Evolutionary conservation across 92 coral and sea anemone genomes (phyloP).

Genomic region (Paramuricea clavata): DNA sequence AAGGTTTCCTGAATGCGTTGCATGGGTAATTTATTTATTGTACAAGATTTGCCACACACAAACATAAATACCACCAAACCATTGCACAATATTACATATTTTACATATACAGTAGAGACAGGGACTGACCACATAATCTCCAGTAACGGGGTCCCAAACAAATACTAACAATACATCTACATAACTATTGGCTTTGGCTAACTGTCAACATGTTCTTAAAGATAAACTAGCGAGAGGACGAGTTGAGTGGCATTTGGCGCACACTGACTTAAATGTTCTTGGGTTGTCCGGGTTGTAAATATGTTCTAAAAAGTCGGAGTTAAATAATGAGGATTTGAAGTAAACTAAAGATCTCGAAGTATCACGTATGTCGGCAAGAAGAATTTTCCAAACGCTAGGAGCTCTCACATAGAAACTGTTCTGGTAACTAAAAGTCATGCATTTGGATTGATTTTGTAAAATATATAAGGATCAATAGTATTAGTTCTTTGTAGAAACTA

Average conservation of each 20-base stretch:
- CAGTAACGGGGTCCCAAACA: neutral
- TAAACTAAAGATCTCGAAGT: neutral
- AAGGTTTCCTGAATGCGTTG: too few relatives aligned
- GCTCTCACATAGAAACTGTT: slow-evolving; percentile 65
- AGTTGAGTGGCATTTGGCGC: neutral
- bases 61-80: neutral
- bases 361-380: slow-evolving; percentile 53
- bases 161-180: neutral
- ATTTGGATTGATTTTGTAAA: slow-evolving; percentile 40
- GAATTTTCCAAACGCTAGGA: slow-evolving; percentile 50
- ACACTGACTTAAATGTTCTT: neutral
- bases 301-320: neutral
- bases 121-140: neutral
- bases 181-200: neutral
- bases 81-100: neutral
- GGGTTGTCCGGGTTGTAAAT: neutral
- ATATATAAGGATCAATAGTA: too few relatives aligned
- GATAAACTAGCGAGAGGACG: neutral
- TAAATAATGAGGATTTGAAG: neutral
- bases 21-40: too few relatives aligned
- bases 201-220: neutral
- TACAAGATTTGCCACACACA: neutral
- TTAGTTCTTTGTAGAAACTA: too few relatives aligned
- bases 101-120: neutral
- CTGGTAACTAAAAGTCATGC: slow-evolving; percentile 44